A percentile compares a stretch with the other conserved stretches of the same genome.
Conservation (phyloP, 1,140 invertebrate species). For the Eupristina koningsbergeri region DNA sequence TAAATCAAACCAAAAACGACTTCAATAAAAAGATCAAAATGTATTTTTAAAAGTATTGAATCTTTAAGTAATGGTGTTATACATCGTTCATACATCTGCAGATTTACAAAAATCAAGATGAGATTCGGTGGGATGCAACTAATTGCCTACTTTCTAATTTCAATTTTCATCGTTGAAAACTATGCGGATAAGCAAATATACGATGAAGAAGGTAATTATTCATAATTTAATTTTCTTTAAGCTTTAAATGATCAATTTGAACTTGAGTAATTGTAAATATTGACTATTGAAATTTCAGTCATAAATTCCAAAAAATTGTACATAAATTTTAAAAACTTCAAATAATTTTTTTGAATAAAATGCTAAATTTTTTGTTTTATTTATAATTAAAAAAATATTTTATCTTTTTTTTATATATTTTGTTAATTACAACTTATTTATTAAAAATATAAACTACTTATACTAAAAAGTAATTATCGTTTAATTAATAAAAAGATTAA, state of each 20-base stretch:
- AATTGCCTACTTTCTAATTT: not conserved
- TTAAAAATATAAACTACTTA: too few relatives aligned
- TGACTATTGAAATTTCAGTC: too few relatives aligned
- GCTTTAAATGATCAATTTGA: not conserved
- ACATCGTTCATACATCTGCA: conserved; percentile 18
- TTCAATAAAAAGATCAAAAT: not conserved
- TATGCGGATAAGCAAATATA: conserved; percentile 1
- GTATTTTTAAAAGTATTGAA: not conserved
- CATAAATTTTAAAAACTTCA: too few relatives aligned
- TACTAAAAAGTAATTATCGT: too few relatives aligned
- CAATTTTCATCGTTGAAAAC: not conserved
- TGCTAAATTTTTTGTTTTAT: too few relatives aligned
- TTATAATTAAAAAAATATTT: too few relatives aligned
- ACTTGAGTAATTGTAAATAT: too few relatives aligned
- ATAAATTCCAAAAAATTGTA: too few relatives aligned
- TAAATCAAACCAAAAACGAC: not conserved
- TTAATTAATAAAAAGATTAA: too few relatives aligned
- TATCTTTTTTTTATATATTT: too few relatives aligned
- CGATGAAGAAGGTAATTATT: conserved; percentile 25
- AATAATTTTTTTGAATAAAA: too few relatives aligned
- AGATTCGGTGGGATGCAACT: not conserved
- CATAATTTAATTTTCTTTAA: not conserved
- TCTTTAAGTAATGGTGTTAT: not conserved
- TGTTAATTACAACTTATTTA: too few relatives aligned
- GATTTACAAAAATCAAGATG: conserved; percentile 35